These are phyloP conservation scores for Scomber scombrus DNA, from an alignment of 2,113 vertebrate species.

Conservation along the genomic window DNA sequence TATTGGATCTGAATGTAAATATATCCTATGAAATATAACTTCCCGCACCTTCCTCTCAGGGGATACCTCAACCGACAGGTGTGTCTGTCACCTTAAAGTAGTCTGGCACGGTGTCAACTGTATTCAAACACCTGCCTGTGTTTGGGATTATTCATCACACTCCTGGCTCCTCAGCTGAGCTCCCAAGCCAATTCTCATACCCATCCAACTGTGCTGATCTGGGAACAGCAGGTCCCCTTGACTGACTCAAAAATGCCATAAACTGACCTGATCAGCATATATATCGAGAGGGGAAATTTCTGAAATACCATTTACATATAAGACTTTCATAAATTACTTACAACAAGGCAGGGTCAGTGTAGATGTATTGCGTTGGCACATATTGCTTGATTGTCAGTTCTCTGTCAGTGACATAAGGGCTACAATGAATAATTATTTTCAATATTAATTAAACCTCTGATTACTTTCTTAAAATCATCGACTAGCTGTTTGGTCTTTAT, in stretches of 20 bases:
- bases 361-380: neutral
- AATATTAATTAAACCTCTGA: too few relatives aligned
- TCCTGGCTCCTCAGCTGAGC: slow-evolving; percentile 44
- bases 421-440: too few relatives aligned
- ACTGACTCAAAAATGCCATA: slow-evolving; percentile 16
- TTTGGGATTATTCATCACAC: slow-evolving; percentile 73
- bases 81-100: slow-evolving; percentile 69
- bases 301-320: neutral
- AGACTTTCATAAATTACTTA: neutral
- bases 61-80: slow-evolving; percentile 48
- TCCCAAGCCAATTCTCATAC: slow-evolving; percentile 54
- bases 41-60: slow-evolving; percentile 25
- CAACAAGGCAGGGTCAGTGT: neutral
- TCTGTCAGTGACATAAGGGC: neutral
- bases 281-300: neutral
- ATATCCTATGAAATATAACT: slow-evolving; percentile 13
- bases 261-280: neutral
- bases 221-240: slow-evolving; percentile 33
- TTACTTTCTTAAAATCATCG: too few relatives aligned
- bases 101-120: slow-evolving; percentile 70
- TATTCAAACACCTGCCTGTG: slow-evolving; percentile 72
- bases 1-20: slow-evolving; percentile 25
- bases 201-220: slow-evolving; percentile 51
- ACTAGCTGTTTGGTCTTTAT: too few relatives aligned
- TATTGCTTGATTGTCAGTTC: neutral